A percentile compares a stretch with the other conserved stretches of the same genome.
Conservation (phyloP, 2,113 vertebrate genomes). For the Melanerpes aurifrons region DNA sequence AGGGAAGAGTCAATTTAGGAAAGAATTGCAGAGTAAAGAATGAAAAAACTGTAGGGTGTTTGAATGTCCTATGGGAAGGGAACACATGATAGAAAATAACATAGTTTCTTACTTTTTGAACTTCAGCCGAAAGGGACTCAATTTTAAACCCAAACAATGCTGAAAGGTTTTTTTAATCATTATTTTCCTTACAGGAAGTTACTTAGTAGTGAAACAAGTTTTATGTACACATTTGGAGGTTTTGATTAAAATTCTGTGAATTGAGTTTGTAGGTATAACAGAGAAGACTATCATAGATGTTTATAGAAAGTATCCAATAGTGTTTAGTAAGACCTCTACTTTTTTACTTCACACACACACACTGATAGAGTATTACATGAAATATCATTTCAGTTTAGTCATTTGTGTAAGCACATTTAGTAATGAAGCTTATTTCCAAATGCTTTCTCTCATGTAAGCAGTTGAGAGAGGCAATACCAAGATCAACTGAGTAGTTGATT, state of each 20-base stretch:
- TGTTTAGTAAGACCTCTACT: not conserved
- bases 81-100: not conserved
- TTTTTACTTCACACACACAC: not conserved
- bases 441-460: slow-evolving; percentile 1
- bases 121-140: not conserved
- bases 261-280: not conserved
- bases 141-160: not conserved
- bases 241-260: not conserved
- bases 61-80: not conserved
- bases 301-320: not conserved
- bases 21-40: not conserved
- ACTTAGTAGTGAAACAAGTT: not conserved
- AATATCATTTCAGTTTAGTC: not conserved
- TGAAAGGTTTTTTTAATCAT: not conserved
- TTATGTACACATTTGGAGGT: not conserved
- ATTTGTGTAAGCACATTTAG: slow-evolving; percentile 15
- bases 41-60: not conserved
- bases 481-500: slow-evolving; percentile 56
- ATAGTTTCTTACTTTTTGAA: not conserved
- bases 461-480: slow-evolving; percentile 25
- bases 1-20: not conserved
- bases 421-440: slow-evolving; percentile 46
- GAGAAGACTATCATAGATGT: not conserved
- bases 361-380: not conserved
- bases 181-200: not conserved